A percentile compares a stretch with the other conserved stretches of the same genome.
These are phyloP conservation scores for Pollenia griseotomentosa DNA, from an alignment of 2,888 invertebrate genomes.

Conservation along the genomic window DNA sequence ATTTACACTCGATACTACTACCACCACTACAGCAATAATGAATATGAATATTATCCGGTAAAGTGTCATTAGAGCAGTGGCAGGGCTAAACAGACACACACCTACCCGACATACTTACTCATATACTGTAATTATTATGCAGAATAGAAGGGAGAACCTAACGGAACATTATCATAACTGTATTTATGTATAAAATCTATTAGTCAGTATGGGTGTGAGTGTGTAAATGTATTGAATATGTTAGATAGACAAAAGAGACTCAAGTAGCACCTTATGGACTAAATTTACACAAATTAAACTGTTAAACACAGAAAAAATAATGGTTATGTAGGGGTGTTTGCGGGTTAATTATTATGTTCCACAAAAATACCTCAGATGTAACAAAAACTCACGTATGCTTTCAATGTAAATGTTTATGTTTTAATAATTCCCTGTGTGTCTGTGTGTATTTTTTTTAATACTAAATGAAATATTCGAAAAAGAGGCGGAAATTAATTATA, in stretches of 20 bases:
- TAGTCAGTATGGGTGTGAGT: neutral
- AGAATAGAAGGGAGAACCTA: neutral
- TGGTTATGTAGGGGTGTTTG: too few species aligned
- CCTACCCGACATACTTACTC: neutral
- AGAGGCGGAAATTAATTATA: slow-evolving; percentile 65
- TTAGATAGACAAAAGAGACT: slow-evolving; percentile 31
- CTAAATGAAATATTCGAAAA: slow-evolving; percentile 48
- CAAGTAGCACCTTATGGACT: slow-evolving; percentile 35
- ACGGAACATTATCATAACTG: slow-evolving; percentile 23
- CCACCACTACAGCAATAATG: neutral
- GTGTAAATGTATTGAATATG: slow-evolving; percentile 4
- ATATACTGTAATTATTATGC: slow-evolving; percentile 22
- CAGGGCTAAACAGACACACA: neutral
- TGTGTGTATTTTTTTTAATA: slow-evolving; percentile 10
- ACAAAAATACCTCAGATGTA: neutral
- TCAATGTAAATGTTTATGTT: neutral
- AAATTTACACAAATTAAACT: slow-evolving; percentile 8
- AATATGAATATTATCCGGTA: slow-evolving; percentile 32
- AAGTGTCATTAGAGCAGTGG: slow-evolving; percentile 32
- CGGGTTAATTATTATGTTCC: too few species aligned
- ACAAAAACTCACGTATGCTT: neutral
- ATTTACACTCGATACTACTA: slow-evolving; percentile 26
- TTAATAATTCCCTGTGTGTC: neutral
- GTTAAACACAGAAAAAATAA: too few species aligned
- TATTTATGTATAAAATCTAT: neutral